Percentiles rank a stretch among this genome's conserved stretches.
Evolutionary conservation across 2,888 invertebrate genomes (phyloP).

Genomic region (Oithona nana): DNA sequence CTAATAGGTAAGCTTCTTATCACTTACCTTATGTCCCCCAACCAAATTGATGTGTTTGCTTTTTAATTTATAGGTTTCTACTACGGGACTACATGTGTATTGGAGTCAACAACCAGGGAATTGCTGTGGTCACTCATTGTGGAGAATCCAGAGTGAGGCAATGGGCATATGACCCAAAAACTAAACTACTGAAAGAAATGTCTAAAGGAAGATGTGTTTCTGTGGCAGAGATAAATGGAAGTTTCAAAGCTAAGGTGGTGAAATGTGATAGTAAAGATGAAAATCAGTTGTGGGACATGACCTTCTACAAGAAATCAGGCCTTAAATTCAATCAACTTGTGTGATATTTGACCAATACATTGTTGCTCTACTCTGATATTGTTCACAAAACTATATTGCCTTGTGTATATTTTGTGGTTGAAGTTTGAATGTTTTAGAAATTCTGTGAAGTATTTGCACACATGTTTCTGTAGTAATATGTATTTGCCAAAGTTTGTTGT

Average conservation of each 20-base stretch:
- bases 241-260: neutral
- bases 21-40: neutral
- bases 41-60: too few species aligned
- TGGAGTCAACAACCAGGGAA: neutral
- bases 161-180: neutral
- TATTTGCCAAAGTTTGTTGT: too few species aligned
- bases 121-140: neutral
- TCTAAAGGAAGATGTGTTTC: neutral
- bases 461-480: too few species aligned
- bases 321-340: neutral
- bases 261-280: neutral
- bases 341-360: too few species aligned
- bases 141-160: neutral
- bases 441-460: too few species aligned
- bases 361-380: too few species aligned
- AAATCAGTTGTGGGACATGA: neutral
- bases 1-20: neutral
- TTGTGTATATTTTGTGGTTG: too few species aligned
- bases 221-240: neutral
- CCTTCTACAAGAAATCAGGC: neutral
- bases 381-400: too few species aligned
- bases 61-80: neutral
- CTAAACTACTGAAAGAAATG: neutral
- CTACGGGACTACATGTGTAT: slow-evolving; percentile 10
- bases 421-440: too few species aligned